A percentile compares a stretch with the other conserved stretches of the same genome.
phyloP scores from a whole-genome alignment of 2,888 invertebrate species.

The Euzetes globulus region DNA sequence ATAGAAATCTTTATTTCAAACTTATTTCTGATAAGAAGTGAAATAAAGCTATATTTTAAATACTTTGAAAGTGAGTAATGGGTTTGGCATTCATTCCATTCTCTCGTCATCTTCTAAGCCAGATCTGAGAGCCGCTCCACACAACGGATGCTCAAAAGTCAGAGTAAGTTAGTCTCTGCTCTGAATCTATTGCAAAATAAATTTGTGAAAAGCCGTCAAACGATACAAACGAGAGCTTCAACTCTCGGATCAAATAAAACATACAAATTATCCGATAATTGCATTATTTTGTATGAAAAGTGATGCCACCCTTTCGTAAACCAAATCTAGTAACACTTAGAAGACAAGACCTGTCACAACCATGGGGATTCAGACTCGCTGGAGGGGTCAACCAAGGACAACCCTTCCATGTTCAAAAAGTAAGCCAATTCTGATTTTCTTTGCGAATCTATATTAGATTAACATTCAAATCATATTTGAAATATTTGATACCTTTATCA shows the following conservation, averaged over 20 bases:
- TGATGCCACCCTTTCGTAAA: constrained; percentile 38
- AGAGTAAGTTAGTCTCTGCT: background rate
- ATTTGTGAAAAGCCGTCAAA: background rate
- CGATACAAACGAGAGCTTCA: background rate
- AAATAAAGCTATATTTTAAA: background rate
- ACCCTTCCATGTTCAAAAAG: constrained; percentile 83
- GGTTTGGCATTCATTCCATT: constrained; percentile 4
- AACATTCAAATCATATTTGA: background rate
- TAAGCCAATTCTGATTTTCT: constrained; percentile 52
- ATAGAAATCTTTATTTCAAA: background rate
- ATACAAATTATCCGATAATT: background rate
- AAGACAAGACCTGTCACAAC: constrained; percentile 45
- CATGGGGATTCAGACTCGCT: constrained; percentile 86
- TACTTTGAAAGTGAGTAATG: background rate
- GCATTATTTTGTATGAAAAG: background rate
- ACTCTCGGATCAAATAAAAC: background rate
- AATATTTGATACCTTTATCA: too few relatives aligned
- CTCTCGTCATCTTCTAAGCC: background rate
- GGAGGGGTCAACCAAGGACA: constrained; percentile 87
- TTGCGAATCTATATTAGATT: background rate
- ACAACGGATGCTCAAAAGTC: background rate
- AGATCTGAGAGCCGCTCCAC: background rate
- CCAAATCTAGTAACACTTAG: constrained; percentile 40
- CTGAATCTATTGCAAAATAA: background rate
- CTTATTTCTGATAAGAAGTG: background rate